phyloP scores from a whole-genome alignment of 2,113 vertebrate species.

The Eulacestoma nigropectus region DNA sequence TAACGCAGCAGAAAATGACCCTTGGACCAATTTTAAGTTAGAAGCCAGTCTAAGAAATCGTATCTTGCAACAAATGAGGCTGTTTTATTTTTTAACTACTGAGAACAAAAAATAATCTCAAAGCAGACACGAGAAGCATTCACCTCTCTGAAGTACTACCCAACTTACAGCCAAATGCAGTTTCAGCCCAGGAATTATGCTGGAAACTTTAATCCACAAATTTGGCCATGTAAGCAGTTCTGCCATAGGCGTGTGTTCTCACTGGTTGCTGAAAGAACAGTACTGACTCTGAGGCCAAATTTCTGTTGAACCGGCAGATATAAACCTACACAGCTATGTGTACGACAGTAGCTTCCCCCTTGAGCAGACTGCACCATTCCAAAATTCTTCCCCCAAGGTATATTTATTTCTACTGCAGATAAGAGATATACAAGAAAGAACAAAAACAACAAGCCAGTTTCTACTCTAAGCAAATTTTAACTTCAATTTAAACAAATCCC shows the following conservation, averaged over 20 bases:
- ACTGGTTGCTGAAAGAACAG: background rate
- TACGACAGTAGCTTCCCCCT: background rate
- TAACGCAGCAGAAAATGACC: background rate
- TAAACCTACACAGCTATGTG: fast-evolving
- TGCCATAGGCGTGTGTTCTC: background rate
- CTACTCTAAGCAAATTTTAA: background rate
- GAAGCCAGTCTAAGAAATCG: background rate
- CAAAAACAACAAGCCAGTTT: background rate
- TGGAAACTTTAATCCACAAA: background rate
- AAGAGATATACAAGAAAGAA: background rate
- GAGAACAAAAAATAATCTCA: background rate
- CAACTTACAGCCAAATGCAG: fast-evolving
- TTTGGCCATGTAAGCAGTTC: background rate
- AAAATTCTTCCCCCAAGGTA: background rate
- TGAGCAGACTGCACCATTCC: background rate
- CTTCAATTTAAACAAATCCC: background rate
- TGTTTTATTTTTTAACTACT: background rate
- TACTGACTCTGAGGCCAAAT: background rate
- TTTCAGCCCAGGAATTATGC: background rate
- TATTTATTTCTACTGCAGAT: background rate
- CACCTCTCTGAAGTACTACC: background rate
- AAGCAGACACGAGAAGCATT: background rate
- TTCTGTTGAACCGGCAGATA: background rate
- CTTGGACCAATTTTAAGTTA: background rate
- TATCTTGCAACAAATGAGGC: background rate